Evolutionary conservation across 1,140 invertebrate species (phyloP).

Genomic region (Elymnias hypermnestra): DNA sequence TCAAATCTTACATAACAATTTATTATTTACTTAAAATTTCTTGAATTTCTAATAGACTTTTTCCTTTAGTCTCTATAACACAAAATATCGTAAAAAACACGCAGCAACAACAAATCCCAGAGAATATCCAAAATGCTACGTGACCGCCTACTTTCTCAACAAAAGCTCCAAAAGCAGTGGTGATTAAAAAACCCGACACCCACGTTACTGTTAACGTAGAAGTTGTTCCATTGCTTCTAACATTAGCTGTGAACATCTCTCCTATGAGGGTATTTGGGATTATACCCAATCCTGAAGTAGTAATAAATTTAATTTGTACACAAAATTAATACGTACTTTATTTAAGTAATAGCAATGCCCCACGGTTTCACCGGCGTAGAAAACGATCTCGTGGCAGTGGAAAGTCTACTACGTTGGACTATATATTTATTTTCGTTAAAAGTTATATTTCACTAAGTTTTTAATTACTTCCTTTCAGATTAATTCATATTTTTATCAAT

Average conservation of each 20-base stretch:
- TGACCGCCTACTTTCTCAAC: slow-evolving; percentile 16
- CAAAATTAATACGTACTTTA: too few species aligned
- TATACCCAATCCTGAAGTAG: slow-evolving; percentile 19
- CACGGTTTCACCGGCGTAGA: too few species aligned
- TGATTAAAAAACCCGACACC: slow-evolving; percentile 13
- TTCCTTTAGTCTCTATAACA: slow-evolving; percentile 31
- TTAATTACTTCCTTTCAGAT: too few species aligned
- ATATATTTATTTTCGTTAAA: too few species aligned
- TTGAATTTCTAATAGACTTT: slow-evolving; percentile 27
- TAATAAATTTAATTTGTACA: too few species aligned
- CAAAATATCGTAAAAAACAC: slow-evolving; percentile 22
- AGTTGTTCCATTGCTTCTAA: slow-evolving; percentile 14
- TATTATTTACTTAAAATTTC: slow-evolving; percentile 1
- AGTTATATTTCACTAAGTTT: too few species aligned
- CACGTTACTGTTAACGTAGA: slow-evolving; percentile 12
- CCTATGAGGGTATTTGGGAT: slow-evolving; percentile 14
- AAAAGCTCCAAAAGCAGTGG: slow-evolving; percentile 23
- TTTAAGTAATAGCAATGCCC: too few species aligned
- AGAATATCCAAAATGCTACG: slow-evolving; percentile 30
- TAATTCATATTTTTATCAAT: too few species aligned
- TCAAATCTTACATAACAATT: background rate
- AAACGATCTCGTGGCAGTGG: too few species aligned
- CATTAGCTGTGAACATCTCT: slow-evolving; percentile 20
- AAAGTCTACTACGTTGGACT: too few species aligned
- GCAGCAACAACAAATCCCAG: slow-evolving; percentile 13